These are phyloP conservation scores for Sinella curviseta DNA, from an alignment of 1,140 invertebrate genomes.

Conservation along the genomic window DNA sequence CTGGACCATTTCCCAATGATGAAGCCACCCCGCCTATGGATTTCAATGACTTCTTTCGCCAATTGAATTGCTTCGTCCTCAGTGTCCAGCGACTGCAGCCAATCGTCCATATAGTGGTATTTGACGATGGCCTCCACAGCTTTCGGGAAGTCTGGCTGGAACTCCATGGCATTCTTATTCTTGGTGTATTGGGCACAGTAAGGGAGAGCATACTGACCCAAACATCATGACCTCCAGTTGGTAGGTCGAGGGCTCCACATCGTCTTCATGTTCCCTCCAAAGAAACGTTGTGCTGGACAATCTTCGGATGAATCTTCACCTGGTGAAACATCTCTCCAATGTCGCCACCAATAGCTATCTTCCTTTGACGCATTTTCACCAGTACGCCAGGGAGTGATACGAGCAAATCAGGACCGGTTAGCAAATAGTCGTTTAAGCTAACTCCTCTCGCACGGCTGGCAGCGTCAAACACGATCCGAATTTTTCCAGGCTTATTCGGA, in stretches of 20 bases:
- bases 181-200: conserved; percentile 39
- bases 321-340: conserved; percentile 41
- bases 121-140: background rate
- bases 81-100: conserved; percentile 18
- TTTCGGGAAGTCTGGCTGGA: conserved; percentile 1
- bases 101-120: conserved; percentile 48
- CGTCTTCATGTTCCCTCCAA: conserved; percentile 38
- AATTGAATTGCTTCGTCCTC: conserved; percentile 34
- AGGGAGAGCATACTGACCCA: conserved; percentile 44
- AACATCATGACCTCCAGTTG: conserved; percentile 46
- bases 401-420: conserved; percentile 32
- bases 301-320: conserved; percentile 31
- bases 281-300: conserved; percentile 42
- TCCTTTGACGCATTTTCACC: conserved; percentile 21
- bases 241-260: conserved; percentile 28
- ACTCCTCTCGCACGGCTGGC: background rate
- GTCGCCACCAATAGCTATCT: conserved; percentile 28
- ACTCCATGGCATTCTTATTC: conserved; percentile 31
- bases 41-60: background rate
- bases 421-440: background rate
- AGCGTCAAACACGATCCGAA: conserved; percentile 8
- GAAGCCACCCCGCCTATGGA: conserved; percentile 35
- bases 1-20: conserved; percentile 35
- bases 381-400: conserved; percentile 25
- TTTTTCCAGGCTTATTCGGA: conserved; percentile 15